Conservation (phyloP, 2,888 invertebrate genomes). For the Empis stercorea region DNA sequence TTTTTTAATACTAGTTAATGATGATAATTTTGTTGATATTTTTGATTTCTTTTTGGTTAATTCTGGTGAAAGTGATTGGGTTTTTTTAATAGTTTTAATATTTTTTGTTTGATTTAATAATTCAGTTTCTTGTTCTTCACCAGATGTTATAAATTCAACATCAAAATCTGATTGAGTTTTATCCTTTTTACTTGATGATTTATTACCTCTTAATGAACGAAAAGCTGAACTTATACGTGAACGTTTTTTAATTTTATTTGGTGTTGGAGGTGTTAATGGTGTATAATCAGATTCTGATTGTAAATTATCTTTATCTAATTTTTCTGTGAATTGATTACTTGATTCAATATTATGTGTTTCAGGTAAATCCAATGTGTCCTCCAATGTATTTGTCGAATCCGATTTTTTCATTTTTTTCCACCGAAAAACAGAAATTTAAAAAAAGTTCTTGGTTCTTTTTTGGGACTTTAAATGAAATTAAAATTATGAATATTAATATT, state of each 20-base stretch:
- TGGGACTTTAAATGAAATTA: too few species aligned
- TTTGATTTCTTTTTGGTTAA: constrained; percentile 24
- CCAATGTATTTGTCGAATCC: constrained; percentile 7
- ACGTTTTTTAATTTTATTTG: constrained; percentile 24
- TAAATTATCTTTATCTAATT: constrained; percentile 6
- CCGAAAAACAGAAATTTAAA: background rate
- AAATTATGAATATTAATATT: too few species aligned
- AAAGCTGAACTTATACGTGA: constrained; percentile 30
- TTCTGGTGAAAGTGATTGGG: background rate
- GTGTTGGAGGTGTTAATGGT: constrained; percentile 11
- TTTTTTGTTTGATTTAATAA: background rate
- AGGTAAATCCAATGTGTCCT: constrained; percentile 5
- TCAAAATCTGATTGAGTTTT: constrained; percentile 10
- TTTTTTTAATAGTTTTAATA: background rate
- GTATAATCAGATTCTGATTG: constrained; percentile 16
- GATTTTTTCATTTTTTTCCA: constrained; percentile 10
- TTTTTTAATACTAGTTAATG: constrained; percentile 23
- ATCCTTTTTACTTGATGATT: constrained; percentile 10
- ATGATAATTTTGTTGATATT: constrained; percentile 24
- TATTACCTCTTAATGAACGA: constrained; percentile 21
- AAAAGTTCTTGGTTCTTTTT: too few species aligned
- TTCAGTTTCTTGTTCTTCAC: constrained; percentile 15
- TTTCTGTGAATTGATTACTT: constrained; percentile 10
- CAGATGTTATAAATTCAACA: constrained; percentile 18
- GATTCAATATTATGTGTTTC: constrained; percentile 10